phyloP scores from a whole-genome alignment of 2,113 vertebrate genomes.

The Cettia cetti region DNA sequence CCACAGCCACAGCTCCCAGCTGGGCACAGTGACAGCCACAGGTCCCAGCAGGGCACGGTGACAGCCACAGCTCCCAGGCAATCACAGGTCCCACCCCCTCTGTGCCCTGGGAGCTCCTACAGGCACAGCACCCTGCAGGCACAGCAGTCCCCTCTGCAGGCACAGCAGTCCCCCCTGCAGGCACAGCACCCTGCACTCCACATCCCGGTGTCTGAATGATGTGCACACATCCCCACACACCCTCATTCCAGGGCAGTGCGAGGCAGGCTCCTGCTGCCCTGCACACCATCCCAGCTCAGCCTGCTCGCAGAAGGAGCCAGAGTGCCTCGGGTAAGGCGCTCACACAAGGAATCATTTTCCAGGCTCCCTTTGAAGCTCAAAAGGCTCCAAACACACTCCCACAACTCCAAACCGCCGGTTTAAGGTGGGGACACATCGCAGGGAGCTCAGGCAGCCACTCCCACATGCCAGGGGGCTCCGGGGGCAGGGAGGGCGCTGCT shows the following conservation, averaged over 20 bases:
- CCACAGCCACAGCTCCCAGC: background rate
- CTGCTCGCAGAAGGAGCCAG: background rate
- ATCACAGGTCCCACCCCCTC: too few relatives aligned
- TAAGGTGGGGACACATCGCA: background rate
- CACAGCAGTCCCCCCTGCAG: background rate
- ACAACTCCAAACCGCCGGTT: background rate
- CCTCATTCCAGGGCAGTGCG: background rate
- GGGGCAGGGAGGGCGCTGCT: background rate
- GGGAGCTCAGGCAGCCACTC: background rate
- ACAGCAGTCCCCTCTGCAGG: too few relatives aligned
- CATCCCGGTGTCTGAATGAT: fast-evolving
- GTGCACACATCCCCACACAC: background rate
- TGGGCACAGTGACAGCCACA: background rate
- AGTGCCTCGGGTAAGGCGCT: background rate
- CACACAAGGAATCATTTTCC: background rate
- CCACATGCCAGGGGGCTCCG: background rate
- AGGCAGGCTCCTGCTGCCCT: background rate
- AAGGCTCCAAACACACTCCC: background rate
- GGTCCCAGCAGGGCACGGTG: fast-evolving
- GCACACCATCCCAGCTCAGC: background rate
- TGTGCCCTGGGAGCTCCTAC: too few relatives aligned
- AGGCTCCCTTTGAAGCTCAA: background rate
- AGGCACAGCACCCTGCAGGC: background rate
- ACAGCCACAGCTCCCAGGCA: too few relatives aligned
- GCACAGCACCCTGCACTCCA: background rate